Evolutionary conservation across 2,113 vertebrate genomes (phyloP).

Genomic region (Ochotona princeps): DNA sequence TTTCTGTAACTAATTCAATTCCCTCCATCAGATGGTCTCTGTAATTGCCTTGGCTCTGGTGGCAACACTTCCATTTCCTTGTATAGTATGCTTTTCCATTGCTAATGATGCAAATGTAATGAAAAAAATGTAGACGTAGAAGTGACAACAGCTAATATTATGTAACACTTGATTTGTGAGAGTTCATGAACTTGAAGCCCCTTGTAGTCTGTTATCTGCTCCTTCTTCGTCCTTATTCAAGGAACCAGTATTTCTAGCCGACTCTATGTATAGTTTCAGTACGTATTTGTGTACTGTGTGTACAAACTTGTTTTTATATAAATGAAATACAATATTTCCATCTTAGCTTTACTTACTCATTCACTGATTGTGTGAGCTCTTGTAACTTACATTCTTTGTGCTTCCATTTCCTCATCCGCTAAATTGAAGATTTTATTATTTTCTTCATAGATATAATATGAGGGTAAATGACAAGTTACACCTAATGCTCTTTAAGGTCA

Average conservation of each 20-base stretch:
- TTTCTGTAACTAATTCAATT: background rate
- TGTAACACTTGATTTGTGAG: background rate
- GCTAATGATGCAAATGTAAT: background rate
- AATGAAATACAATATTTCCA: background rate
- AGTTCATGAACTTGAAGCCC: background rate
- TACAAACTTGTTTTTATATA: background rate
- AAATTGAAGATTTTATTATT: background rate
- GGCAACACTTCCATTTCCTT: background rate
- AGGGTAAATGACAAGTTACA: background rate
- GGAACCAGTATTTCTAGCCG: background rate
- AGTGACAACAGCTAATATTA: background rate
- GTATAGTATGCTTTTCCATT: background rate
- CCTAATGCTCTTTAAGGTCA: background rate
- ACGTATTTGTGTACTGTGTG: too few relatives aligned
- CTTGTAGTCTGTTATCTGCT: background rate
- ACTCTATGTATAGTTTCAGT: background rate
- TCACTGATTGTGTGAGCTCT: background rate
- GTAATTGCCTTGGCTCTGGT: background rate
- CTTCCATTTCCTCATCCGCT: background rate
- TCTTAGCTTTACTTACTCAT: background rate
- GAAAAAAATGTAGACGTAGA: background rate
- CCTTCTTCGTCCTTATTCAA: background rate
- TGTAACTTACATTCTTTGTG: background rate
- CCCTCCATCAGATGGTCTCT: background rate
- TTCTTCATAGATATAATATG: background rate